phyloP scores from a whole-genome alignment of 2,888 invertebrate genomes.

The Drosophila emarginata region DNA sequence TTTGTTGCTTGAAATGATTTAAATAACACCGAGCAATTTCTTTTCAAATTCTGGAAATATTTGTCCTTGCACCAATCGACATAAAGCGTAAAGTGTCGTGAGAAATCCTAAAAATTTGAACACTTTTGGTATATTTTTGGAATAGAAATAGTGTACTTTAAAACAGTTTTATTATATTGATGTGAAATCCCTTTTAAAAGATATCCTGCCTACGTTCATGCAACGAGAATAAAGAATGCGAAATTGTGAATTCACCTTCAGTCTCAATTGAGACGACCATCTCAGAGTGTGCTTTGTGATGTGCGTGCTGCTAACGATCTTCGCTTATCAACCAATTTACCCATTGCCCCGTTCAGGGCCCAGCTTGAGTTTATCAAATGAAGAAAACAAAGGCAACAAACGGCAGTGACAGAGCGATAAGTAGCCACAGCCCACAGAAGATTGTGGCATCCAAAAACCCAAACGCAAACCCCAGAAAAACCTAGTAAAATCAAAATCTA shows the following conservation, averaged over 20 bases:
- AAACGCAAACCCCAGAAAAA: not conserved
- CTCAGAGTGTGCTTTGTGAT: not conserved
- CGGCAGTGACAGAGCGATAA: too few species aligned
- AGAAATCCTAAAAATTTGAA: too few species aligned
- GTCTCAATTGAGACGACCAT: constrained; percentile 55
- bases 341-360: not conserved
- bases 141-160: too few species aligned
- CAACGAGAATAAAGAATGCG: not conserved
- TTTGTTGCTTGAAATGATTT: too few species aligned
- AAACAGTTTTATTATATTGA: too few species aligned
- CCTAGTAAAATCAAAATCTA: constrained; percentile 19
- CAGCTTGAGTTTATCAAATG: constrained; percentile 27
- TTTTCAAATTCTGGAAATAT: too few species aligned
- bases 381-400: constrained; percentile 15
- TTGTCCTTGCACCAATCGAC: too few species aligned
- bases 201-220: not conserved
- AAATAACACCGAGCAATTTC: too few species aligned
- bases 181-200: too few species aligned
- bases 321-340: constrained; percentile 2
- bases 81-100: too few species aligned
- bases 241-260: constrained; percentile 58
- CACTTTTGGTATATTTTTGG: too few species aligned
- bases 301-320: constrained; percentile 15
- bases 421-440: too few species aligned
- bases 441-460: not conserved